These are phyloP conservation scores for Camponotus floridanus DNA, from an alignment of 1,140 invertebrate genomes.

Conservation along the genomic window DNA sequence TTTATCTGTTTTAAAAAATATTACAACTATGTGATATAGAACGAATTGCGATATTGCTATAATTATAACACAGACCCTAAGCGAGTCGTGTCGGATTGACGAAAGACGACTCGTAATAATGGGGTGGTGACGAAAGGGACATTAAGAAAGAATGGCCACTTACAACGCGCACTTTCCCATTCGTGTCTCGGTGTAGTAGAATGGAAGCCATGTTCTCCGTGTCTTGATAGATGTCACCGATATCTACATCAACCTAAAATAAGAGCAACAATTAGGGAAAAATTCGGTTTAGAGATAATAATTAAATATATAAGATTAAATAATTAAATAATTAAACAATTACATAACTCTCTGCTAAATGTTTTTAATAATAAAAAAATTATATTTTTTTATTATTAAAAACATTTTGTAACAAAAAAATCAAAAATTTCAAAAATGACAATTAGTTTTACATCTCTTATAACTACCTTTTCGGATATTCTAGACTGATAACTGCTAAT, in stretches of 20 bases:
- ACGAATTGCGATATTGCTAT: slow-evolving; percentile 77
- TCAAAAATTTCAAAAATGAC: not conserved
- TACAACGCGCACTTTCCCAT: slow-evolving; percentile 94
- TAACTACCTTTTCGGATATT: not conserved
- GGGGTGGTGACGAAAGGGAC: slow-evolving; percentile 77
- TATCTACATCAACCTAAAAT: slow-evolving; percentile 88
- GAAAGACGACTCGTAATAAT: slow-evolving; percentile 80
- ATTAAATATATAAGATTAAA: not conserved
- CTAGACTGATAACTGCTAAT: not conserved
- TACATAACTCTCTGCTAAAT: not conserved
- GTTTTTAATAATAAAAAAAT: too few relatives aligned
- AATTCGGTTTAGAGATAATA: not conserved
- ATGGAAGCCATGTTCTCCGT: slow-evolving; percentile 94
- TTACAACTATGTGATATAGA: slow-evolving; percentile 64
- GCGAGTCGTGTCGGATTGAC: slow-evolving; percentile 71
- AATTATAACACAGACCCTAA: slow-evolving; percentile 77
- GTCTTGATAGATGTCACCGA: slow-evolving; percentile 96
- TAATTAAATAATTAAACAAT: not conserved
- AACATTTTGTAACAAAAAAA: not conserved
- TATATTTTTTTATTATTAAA: not conserved
- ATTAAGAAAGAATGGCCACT: slow-evolving; percentile 85
- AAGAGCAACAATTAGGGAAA: slow-evolving; percentile 56
- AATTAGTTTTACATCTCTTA: too few relatives aligned
- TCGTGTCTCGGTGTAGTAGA: slow-evolving; percentile 91
- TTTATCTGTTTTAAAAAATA: slow-evolving; percentile 5